Percentiles rank a stretch among this genome's conserved stretches.
Evolutionary conservation across 2,888 invertebrate species (phyloP).

Genomic region (Eurytoma californica): DNA sequence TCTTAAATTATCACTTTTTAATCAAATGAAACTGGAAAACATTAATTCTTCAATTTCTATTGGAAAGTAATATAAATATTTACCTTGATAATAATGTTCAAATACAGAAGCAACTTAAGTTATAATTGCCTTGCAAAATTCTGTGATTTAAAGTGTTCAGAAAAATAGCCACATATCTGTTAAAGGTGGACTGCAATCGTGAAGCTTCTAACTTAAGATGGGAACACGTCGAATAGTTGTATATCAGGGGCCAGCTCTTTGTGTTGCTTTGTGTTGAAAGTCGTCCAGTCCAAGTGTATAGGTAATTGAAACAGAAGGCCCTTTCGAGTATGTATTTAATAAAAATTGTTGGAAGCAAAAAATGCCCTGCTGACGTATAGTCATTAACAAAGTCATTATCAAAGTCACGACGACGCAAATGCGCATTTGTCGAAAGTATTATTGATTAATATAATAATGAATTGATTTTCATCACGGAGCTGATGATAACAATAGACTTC

Average conservation of each 20-base stretch:
- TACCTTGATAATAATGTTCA: neutral
- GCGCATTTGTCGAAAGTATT: constrained; percentile 49
- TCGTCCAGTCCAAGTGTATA: constrained; percentile 40
- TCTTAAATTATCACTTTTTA: too few relatives aligned
- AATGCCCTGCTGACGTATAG: constrained; percentile 20
- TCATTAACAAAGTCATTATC: constrained; percentile 31
- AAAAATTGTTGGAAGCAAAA: constrained; percentile 25
- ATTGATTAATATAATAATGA: constrained; percentile 35
- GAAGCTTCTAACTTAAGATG: constrained; percentile 49
- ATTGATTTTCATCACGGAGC: constrained; percentile 35
- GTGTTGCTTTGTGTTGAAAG: constrained; percentile 35
- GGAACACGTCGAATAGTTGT: constrained; percentile 54
- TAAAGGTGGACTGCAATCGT: constrained; percentile 1
- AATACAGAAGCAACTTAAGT: neutral
- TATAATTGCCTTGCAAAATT: neutral
- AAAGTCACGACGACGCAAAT: constrained; percentile 8
- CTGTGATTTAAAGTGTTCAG: neutral
- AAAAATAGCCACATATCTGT: neutral
- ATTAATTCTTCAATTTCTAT: neutral
- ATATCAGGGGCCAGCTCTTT: constrained; percentile 56
- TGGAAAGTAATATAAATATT: neutral
- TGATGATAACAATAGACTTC: neutral
- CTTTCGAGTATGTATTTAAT: constrained; percentile 45
- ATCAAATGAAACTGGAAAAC: neutral
- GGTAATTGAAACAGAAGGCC: constrained; percentile 31